Evolutionary conservation across 2,797 vertebrate species (phyloP).

Genomic region (Spinus pinus): DNA sequence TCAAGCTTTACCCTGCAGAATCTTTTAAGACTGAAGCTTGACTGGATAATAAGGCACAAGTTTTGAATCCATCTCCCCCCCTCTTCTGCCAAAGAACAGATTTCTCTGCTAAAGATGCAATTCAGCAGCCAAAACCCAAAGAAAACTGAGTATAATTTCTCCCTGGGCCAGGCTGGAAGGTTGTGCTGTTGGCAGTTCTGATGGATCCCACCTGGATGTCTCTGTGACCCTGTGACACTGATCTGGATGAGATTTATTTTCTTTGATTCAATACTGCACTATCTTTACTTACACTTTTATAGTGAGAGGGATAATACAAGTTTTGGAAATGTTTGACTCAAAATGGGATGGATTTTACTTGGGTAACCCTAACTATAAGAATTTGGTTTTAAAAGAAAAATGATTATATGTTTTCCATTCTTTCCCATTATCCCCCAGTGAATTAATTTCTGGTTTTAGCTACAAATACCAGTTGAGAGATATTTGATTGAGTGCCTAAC

Average conservation of each 20-base stretch:
- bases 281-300: neutral
- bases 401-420: neutral
- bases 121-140: neutral
- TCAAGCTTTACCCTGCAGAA: neutral
- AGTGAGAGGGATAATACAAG: neutral
- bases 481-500: neutral
- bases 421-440: neutral
- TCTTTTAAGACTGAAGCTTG: neutral
- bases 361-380: neutral
- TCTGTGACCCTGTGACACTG: neutral
- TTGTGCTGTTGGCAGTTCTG: neutral
- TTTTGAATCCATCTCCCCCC: neutral
- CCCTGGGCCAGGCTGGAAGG: neutral
- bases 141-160: neutral
- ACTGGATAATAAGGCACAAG: neutral
- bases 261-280: neutral
- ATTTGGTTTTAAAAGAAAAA: neutral
- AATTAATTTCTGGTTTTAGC: neutral
- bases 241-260: neutral
- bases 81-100: neutral
- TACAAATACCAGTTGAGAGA: neutral
- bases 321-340: neutral
- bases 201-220: neutral
- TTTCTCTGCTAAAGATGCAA: neutral
- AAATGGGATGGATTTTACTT: neutral